These are phyloP conservation scores for Mormoops blainvillei DNA, from an alignment of 2,113 vertebrate genomes.

Conservation along the genomic window DNA sequence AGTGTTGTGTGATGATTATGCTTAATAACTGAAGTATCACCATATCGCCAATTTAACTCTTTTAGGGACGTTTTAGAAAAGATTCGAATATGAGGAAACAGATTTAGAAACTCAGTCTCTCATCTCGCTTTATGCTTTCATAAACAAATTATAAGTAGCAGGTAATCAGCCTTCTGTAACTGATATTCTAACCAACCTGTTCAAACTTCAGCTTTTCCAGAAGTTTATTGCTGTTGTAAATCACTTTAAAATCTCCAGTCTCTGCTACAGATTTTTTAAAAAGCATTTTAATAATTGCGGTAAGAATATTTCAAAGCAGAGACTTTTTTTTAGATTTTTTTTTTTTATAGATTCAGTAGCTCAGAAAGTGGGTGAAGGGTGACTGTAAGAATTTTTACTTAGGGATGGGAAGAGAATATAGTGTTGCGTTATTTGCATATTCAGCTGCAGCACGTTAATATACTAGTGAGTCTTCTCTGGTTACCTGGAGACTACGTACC, in stretches of 20 bases:
- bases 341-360: neutral
- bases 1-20: neutral
- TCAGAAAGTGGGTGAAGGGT: neutral
- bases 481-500: neutral
- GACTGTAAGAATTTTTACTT: neutral
- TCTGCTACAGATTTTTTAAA: neutral
- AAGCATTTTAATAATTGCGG: neutral
- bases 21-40: neutral
- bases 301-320: conserved; percentile 6
- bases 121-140: neutral
- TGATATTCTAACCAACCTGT: neutral
- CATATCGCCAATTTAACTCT: neutral
- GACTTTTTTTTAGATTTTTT: neutral
- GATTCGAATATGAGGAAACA: neutral
- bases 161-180: neutral
- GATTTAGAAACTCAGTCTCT: neutral
- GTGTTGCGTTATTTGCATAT: neutral
- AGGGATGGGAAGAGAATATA: neutral
- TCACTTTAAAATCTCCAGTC: neutral
- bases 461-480: neutral
- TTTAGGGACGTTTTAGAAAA: neutral
- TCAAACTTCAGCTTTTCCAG: neutral
- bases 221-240: neutral
- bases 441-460: neutral
- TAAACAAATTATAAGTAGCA: neutral